Evolutionary conservation across 2,797 vertebrate species (phyloP).

Genomic region (Linurgus olivaceus): DNA sequence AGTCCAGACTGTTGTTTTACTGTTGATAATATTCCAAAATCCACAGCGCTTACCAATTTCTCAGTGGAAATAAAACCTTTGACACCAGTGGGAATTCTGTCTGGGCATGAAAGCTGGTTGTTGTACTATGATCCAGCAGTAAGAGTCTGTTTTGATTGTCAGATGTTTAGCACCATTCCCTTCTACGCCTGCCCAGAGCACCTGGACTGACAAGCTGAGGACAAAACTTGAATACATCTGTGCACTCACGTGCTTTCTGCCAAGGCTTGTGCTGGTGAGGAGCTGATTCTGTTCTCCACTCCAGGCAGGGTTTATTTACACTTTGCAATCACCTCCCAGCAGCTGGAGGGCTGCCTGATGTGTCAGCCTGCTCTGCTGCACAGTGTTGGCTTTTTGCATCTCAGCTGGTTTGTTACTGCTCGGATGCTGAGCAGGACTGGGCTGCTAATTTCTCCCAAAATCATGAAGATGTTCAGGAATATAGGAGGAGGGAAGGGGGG

Average conservation of each 20-base stretch:
- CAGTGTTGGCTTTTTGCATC: accelerated
- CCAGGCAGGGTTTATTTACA: background rate
- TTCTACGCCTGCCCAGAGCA: background rate
- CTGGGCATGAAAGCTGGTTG: background rate
- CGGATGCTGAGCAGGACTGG: accelerated
- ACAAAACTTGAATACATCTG: background rate
- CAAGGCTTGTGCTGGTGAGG: background rate
- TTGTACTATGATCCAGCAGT: background rate
- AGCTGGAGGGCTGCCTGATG: background rate
- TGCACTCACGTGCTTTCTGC: background rate
- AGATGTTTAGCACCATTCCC: background rate
- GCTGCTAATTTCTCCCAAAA: background rate
- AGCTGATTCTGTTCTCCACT: background rate
- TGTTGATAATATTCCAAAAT: slow-evolving; percentile 55
- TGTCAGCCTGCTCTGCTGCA: background rate
- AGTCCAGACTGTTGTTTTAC: slow-evolving; percentile 49
- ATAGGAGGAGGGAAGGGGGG: background rate
- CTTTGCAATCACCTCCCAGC: background rate
- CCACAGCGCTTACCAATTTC: background rate
- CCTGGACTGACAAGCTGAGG: background rate
- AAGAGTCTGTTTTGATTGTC: background rate
- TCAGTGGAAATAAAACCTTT: slow-evolving; percentile 47
- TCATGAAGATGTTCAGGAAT: background rate
- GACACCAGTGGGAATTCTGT: slow-evolving; percentile 26
- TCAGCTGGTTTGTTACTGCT: accelerated